Conservation (phyloP, 2,113 vertebrate genomes). For the Ophiodon elongatus region DNA sequence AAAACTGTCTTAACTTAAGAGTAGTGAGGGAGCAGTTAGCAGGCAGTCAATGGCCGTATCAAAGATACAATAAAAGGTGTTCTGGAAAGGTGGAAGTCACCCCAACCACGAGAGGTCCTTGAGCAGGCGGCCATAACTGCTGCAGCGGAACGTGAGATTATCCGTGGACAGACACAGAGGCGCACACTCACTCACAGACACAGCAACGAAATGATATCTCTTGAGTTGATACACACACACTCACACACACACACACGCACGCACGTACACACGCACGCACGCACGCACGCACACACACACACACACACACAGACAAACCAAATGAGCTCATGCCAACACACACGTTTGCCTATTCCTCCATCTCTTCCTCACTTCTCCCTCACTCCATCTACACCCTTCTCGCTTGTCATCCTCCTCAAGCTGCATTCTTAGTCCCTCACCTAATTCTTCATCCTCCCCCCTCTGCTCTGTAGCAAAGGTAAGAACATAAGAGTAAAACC, state of each 20-base stretch:
- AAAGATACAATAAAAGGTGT: background rate
- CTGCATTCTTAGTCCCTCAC: background rate
- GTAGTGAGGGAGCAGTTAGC: background rate
- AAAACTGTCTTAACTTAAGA: background rate
- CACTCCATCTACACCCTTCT: background rate
- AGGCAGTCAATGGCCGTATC: background rate
- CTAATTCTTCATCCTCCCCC: conserved; percentile 9
- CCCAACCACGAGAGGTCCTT: background rate
- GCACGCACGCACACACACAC: background rate
- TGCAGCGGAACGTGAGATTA: background rate
- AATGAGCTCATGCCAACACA: too few species aligned
- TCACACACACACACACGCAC: background rate
- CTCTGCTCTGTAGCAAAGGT: conserved; percentile 13
- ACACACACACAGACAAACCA: background rate
- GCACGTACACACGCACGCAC: background rate
- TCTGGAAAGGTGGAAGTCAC: background rate
- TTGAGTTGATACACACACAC: background rate
- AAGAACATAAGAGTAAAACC: conserved; percentile 39
- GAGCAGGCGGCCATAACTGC: background rate
- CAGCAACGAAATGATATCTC: background rate
- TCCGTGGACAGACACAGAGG: background rate
- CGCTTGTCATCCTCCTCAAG: background rate
- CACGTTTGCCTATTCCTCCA: too few species aligned
- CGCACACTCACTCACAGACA: background rate
- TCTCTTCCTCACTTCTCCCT: background rate